Base-by-base conservation (phyloP, 2,797 vertebrate species). In the Peromyscus nudipes region DNA sequence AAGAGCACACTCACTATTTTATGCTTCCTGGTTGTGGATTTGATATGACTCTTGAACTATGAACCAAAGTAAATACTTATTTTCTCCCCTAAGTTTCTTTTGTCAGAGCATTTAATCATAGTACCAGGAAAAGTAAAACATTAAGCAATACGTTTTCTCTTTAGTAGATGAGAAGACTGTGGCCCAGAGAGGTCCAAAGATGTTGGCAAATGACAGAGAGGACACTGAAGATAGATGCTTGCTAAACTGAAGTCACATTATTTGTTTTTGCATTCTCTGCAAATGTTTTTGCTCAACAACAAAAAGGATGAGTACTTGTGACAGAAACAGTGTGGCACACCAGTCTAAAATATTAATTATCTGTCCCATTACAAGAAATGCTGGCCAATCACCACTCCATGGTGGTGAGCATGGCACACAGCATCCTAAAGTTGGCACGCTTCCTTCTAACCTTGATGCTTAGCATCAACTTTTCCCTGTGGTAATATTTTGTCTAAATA, bases 401-500 rank as follows among this genome's bases (percentile, higher is more conserved):
- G 27, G 40, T 3, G 9, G 90, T 12, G 52, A 95, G 57, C 10
- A 55, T 83, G 67, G 25, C 88, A 64, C 77, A 95, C 46, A 91
- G 92, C 92, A 91, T 55, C 93, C 67, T 79, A 73, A 90, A 60
- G 43, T 29, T 94, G 95, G 88, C 55, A 92, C 23, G 23, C 65
- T 94, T 88, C 77, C 75, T 95, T 88, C 79, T 91, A 82, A 95
- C 77, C 94, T 96, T 52, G 88, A 91, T n/a, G 57, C 79, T 95
- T 86, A 97, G 97, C 95, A 97, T 96, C 92, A 97, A 95, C 85
- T 91, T 93, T 90, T 95, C 94, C 89, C 95, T 6, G 0, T 93
- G 76, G 95, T 62, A 86, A 95, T 95, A 94, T 95, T 95, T 94
- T 93, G 69, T 87, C 92, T 97, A 94, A 96, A 95, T 95, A 95